Base-by-base conservation (phyloP, 1,140 invertebrate species). In the Euwallacea fornicatus region DNA sequence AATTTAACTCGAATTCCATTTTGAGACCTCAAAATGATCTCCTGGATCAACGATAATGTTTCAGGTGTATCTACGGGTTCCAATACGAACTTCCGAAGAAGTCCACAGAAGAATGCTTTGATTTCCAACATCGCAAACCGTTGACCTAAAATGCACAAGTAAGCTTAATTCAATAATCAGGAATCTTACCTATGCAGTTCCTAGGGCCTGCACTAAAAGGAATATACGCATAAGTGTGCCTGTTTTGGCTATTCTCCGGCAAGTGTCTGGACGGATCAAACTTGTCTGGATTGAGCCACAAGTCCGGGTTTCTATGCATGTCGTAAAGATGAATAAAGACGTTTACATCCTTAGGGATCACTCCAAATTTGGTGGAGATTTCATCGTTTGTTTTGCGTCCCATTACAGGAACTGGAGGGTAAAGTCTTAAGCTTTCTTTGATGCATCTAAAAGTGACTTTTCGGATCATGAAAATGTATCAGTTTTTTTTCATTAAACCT, bases 91-190 rank as follows among this genome's bases (percentile, higher is more conserved):
- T 86, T 85, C 33, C 88, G 82, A 11, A 94, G 78, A n/a, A 94
- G 77, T 11, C 84, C 83, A 0, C 89, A 87, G 50, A 94, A 80
- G 6, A 90, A 82, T 0, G 87, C 83, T 79, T 93, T 94, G 78
- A 89, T 85, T 82, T 94, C 92, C 73, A 92, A 78, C 80, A 91
- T 84, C 7, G 92, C 92, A 80, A 93, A 94, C 78, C 89, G 91
- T 79, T 92, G 90, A 53, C 90, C 90, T 88, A 72, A 64, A 56
- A 63, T 59, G 21, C 21, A 1, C 21, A 33, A 33, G 21, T 33
- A 59, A 16, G n/a, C 41, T 33, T 61, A 61, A 21, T 9, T 61
- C n/a, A 13, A 7, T 6, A 58, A 7, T 15, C 10, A 15, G 21
- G 7, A 58, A 58, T 13, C 55, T 76, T 76, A 81, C 87, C 88